Evolutionary conservation across 2,888 invertebrate species (phyloP), one percentile per base, ranked within the genome.

Genomic region (Diaperis boleti): DNA sequence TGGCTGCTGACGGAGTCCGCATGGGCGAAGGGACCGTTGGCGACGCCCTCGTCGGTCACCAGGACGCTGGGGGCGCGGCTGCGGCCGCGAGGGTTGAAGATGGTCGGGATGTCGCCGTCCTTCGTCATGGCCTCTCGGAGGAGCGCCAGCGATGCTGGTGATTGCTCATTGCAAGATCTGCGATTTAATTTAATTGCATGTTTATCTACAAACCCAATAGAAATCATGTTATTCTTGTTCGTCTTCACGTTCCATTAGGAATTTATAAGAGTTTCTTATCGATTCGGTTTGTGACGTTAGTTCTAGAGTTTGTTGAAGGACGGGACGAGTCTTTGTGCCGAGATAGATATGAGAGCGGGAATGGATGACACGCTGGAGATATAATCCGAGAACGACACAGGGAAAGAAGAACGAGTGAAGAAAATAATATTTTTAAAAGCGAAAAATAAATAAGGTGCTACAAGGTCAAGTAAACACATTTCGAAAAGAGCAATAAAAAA

Each of bases 21-120:
- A 67, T 81, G 79, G 3, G 78, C 72, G 61, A 81, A 79, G 2
- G 78, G 77, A 45, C 79, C 80, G 68, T 80, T 81, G 13, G 76
- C 78, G 22, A 74, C 72, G 33, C 77, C 79, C 64, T 81, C 81
- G 39, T 79, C 80, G 7, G 80, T 81, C 3, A 81, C 76, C 33
- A 81, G 70, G 22, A 81, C 81, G 64, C 79, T 81, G 1, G 81
- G 81, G 2, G 81, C 69, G 15, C 81, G 73, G 65, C 71, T 78
- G 52, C 81, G 70, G 41, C 77, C 69, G 45, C 74, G 70, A 14
- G 92, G 92, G 82, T 92, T 91, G 82, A 92, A 92, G 77, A 92
- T 92, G 69, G 92, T 91, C 70, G 91, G 89, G 82, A 92, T 87
- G 80, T 92, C 91, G 74, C 88, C 89, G 85, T 89, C 89, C 71